Evolutionary conservation across 2,888 invertebrate genomes (phyloP).

Genomic region (Drosophila barbarae): DNA sequence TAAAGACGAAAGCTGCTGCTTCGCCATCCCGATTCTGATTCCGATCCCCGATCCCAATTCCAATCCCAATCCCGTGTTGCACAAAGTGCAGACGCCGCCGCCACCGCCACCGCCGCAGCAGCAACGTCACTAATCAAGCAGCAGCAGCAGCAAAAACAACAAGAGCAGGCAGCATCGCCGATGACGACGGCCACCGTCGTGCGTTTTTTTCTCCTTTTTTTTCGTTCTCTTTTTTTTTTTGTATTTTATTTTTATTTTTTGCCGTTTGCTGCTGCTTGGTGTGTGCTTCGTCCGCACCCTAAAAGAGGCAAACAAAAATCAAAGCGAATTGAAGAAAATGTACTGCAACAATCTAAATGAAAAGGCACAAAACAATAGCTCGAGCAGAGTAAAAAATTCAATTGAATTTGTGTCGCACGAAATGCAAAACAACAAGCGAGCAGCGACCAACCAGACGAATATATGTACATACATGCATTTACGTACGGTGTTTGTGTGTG

Average conservation of each 20-base stretch:
- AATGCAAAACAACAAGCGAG: constrained; percentile 65
- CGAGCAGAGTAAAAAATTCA: constrained; percentile 47
- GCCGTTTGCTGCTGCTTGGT: constrained; percentile 1
- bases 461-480: constrained; percentile 23
- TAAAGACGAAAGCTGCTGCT: constrained; percentile 5
- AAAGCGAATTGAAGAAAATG: constrained; percentile 12
- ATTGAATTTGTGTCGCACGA: constrained; percentile 40
- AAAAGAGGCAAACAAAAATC: constrained; percentile 19
- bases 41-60: neutral
- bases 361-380: constrained; percentile 37
- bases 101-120: neutral
- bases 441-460: constrained; percentile 38
- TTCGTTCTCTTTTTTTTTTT: neutral
- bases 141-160: constrained; percentile 11
- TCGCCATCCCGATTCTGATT: constrained; percentile 11
- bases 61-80: constrained; percentile 6
- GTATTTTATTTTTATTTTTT: constrained; percentile 5
- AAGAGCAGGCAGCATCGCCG: constrained; percentile 13
- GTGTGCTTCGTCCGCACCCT: constrained; percentile 30
- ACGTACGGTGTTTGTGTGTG: constrained; percentile 33
- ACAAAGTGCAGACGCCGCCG: constrained; percentile 10
- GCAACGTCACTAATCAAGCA: constrained; percentile 9
- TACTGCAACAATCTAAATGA: constrained; percentile 24
- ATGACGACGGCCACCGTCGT: constrained; percentile 23
- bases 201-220: constrained; percentile 11